These are phyloP conservation scores for Monochamus saltuarius DNA, from an alignment of 1,140 invertebrate species.

Conservation along the genomic window DNA sequence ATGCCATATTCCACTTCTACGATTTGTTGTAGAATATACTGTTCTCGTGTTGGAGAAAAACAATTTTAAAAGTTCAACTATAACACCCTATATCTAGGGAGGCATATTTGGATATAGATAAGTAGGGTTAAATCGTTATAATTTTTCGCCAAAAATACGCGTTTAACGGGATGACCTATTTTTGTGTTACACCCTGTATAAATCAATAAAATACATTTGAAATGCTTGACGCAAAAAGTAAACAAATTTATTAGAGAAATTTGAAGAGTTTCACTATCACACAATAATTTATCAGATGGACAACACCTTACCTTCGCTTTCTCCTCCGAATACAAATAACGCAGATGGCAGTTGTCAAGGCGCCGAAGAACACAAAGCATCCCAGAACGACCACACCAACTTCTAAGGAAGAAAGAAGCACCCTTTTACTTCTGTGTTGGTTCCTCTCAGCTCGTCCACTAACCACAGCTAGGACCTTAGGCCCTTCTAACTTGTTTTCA, in stretches of 20 bases:
- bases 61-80: no score
- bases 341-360: slow-evolving; percentile 73
- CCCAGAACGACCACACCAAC: slow-evolving; percentile 76
- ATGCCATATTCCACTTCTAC: no score
- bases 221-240: background rate
- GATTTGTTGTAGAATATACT: no score
- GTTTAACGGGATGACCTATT: no score
- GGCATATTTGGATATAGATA: no score
- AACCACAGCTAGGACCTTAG: slow-evolving; percentile 60
- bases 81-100: no score
- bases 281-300: background rate
- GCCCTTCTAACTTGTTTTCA: slow-evolving; percentile 58
- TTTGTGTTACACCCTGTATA: no score
- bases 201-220: no score
- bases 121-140: no score
- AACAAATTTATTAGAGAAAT: no score
- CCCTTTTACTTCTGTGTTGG: slow-evolving; percentile 53
- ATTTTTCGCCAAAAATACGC: no score
- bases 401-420: slow-evolving; percentile 71
- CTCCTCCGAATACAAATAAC: slow-evolving; percentile 69
- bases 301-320: slow-evolving; percentile 54
- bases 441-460: slow-evolving; percentile 47
- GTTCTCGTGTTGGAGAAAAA: no score
- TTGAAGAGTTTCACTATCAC: background rate
- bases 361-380: slow-evolving; percentile 76